phyloP scores from a whole-genome alignment of 2,113 vertebrate species.

The Heliornis fulica region DNA sequence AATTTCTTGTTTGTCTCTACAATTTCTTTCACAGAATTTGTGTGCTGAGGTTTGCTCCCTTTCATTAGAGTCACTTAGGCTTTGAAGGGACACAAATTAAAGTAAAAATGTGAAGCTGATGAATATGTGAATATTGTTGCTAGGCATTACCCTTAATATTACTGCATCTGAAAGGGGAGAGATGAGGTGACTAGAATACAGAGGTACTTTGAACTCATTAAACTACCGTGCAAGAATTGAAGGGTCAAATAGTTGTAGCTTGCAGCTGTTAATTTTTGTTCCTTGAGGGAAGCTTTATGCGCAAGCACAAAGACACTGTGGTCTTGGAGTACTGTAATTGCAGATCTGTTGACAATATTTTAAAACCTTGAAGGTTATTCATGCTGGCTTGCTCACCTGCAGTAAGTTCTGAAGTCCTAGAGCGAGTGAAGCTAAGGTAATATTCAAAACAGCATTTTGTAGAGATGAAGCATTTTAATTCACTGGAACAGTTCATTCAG shows the following conservation, averaged over 20 bases:
- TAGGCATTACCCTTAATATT: conserved; percentile 36
- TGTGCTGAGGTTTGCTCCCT: neutral
- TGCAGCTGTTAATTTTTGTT: conserved; percentile 43
- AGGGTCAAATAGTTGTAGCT: conserved; percentile 35
- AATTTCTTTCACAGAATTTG: conserved; percentile 15
- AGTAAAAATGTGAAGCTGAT: conserved; percentile 21
- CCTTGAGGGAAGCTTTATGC: conserved; percentile 32
- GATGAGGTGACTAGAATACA: neutral
- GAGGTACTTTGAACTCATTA: conserved; percentile 36
- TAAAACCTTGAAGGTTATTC: neutral
- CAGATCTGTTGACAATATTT: conserved; percentile 26
- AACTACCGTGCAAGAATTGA: conserved; percentile 31
- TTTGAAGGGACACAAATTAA: conserved; percentile 53
- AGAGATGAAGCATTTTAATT: neutral
- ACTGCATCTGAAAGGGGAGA: neutral
- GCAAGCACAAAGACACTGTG: conserved; percentile 37
- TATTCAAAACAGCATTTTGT: conserved; percentile 3
- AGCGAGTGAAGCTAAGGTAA: neutral
- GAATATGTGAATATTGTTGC: conserved; percentile 52
- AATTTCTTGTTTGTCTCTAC: neutral
- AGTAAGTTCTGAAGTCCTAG: neutral
- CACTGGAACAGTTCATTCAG: neutral
- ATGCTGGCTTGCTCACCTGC: conserved; percentile 31
- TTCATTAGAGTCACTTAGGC: conserved; percentile 36
- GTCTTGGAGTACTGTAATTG: conserved; percentile 40